Base-by-base conservation (phyloP, 2,888 invertebrate species). In the Protophormia terraenovae region DNA sequence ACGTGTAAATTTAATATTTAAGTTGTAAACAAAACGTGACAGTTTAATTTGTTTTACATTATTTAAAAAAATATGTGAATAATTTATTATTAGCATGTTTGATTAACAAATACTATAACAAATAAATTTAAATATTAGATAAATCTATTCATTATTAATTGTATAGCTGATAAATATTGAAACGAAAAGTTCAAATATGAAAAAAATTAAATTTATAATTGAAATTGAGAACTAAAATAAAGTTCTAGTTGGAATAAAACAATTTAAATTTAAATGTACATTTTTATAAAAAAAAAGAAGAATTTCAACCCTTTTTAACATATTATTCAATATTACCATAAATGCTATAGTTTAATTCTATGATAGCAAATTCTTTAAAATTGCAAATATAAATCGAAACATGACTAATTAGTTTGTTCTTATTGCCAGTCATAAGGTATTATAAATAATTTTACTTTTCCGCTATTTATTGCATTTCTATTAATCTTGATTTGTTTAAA, bases 401-500 rank as follows among this genome's bases (percentile, higher is more conserved):
- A 72, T 58, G 45, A 60, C 32, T 73, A 47, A 60, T 47, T 45
- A 3, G 27, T 72, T 75, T 27, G 7, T 19, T 35, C n/a, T 12
- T 75, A 19, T 27, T 41, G 27, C 16, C 38, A 71, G 5, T 41
- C n/a, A 35, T 14, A n/a, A 41, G 12, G 29, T 32, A 16, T 47
- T 22, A 24, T 73, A 38, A 75, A 45, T 62, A 62, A 53, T 79
- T 45, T 10, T 50, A 27, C n/a, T 35, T 62, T 71, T 47, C 38
- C 53, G 35, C 62, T 47, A 22, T 62, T 32, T 66, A n/a, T 50
- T 12, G 38, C 35, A 66, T 62, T 47, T 35, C 64, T 47, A 4
- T 72, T 58, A 16, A 60, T 81, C 66, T 67, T 60, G 67, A 67
- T 81, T 35, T 58, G 29, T 45, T 58, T 47, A 6, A 22, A 71